Evolutionary conservation across 2,113 vertebrate species (phyloP).

Genomic region (Tauraco erythrolophus): DNA sequence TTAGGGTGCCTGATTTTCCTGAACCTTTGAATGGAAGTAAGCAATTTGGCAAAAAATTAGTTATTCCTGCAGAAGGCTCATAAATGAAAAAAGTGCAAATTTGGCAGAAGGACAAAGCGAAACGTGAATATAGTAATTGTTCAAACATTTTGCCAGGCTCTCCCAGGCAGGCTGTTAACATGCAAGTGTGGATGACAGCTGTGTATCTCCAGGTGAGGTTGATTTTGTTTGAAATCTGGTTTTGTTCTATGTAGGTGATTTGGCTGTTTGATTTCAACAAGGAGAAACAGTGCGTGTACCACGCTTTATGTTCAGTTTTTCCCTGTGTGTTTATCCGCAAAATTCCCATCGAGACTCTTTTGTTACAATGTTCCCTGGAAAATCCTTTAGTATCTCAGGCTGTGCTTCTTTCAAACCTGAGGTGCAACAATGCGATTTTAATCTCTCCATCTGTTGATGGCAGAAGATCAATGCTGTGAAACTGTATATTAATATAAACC

Average conservation of each 20-base stretch:
- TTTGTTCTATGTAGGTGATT: conserved; percentile 18
- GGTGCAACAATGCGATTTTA: conserved; percentile 2
- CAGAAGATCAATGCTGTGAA: conserved; percentile 38
- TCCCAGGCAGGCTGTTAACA: conserved; percentile 17
- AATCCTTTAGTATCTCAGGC: conserved; percentile 36
- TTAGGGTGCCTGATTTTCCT: neutral
- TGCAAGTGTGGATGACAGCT: conserved; percentile 35
- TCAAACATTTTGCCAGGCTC: neutral
- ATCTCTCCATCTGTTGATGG: conserved; percentile 50
- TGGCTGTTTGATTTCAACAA: conserved; percentile 28
- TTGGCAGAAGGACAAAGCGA: conserved; percentile 3
- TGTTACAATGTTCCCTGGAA: neutral
- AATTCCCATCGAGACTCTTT: conserved; percentile 40
- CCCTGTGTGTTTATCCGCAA: neutral
- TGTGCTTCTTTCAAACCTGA: conserved; percentile 19
- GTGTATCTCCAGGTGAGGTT: conserved; percentile 42
- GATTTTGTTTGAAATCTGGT: conserved; percentile 8
- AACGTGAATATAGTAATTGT: neutral
- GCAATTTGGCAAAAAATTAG: neutral
- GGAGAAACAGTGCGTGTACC: neutral
- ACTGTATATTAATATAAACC: neutral
- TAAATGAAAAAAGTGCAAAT: neutral
- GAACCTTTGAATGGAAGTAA: neutral
- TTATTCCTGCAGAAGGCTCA: neutral
- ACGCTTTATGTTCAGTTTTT: neutral